A percentile compares a stretch with the other conserved stretches of the same genome.
Evolutionary conservation across 2,113 vertebrate species (phyloP).

Genomic region (Cyanocitta stelleri): DNA sequence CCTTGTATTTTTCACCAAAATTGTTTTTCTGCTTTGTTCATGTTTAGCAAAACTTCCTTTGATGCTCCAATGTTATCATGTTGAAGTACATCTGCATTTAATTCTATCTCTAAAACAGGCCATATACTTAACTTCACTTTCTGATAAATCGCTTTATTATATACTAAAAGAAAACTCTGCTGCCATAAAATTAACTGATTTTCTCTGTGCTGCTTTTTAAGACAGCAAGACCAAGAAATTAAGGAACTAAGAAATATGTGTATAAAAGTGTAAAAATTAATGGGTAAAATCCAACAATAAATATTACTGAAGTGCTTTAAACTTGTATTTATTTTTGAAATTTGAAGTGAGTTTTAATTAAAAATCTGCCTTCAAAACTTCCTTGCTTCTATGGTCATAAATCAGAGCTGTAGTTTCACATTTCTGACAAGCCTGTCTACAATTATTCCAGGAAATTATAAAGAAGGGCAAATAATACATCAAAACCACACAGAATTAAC

Average conservation of each 20-base stretch:
- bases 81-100: background rate
- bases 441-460: background rate
- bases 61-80: background rate
- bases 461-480: background rate
- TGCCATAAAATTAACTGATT: background rate
- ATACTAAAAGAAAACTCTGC: background rate
- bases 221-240: background rate
- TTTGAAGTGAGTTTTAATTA: background rate
- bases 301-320: background rate
- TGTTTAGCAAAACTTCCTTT: slow-evolving; percentile 5
- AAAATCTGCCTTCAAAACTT: background rate
- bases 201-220: background rate
- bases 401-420: background rate
- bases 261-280: background rate
- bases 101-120: slow-evolving; percentile 34
- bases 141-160: background rate
- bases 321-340: background rate
- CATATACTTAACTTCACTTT: slow-evolving; percentile 11
- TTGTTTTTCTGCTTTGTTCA: background rate
- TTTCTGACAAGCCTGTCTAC: background rate
- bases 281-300: background rate
- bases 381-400: background rate
- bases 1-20: background rate
- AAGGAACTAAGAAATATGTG: background rate
- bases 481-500: background rate